Conservation (phyloP, 2,888 invertebrate genomes). For the Trichogramma dendrolimi region DNA sequence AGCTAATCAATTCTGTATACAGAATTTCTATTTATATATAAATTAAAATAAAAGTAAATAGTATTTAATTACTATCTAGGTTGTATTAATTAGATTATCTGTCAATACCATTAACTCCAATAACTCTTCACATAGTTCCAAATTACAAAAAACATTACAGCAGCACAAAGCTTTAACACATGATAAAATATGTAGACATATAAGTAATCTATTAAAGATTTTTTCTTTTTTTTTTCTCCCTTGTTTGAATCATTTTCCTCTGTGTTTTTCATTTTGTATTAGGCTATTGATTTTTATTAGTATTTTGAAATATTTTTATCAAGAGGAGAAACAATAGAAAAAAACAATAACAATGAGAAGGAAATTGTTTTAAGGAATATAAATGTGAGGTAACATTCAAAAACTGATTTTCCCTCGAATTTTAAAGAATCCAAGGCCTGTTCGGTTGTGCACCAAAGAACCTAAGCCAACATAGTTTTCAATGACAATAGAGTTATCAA, state of each 20-base stretch:
- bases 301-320: background rate
- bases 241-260: slow-evolving; percentile 18
- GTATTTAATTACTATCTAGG: too few relatives aligned
- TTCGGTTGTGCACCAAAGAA: slow-evolving; percentile 77
- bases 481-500: slow-evolving; percentile 68
- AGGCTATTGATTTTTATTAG: background rate
- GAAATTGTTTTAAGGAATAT: slow-evolving; percentile 1
- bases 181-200: slow-evolving; percentile 25
- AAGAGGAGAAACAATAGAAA: background rate
- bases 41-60: too few relatives aligned
- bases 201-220: slow-evolving; percentile 18
- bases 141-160: slow-evolving; percentile 19
- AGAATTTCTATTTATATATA: too few relatives aligned
- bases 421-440: slow-evolving; percentile 80
- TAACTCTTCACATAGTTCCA: slow-evolving; percentile 18
- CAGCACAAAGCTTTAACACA: slow-evolving; percentile 22
- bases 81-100: too few relatives aligned
- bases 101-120: background rate
- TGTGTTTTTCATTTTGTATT: background rate
- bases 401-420: slow-evolving; percentile 82
- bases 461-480: slow-evolving; percentile 77
- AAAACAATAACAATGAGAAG: slow-evolving; percentile 12
- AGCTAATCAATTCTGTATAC: too few relatives aligned
- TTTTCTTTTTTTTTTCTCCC: slow-evolving; percentile 14
- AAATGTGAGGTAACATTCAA: slow-evolving; percentile 6